Evolutionary conservation across 2,113 vertebrate species (phyloP).

Genomic region (Syngnathus typhle): DNA sequence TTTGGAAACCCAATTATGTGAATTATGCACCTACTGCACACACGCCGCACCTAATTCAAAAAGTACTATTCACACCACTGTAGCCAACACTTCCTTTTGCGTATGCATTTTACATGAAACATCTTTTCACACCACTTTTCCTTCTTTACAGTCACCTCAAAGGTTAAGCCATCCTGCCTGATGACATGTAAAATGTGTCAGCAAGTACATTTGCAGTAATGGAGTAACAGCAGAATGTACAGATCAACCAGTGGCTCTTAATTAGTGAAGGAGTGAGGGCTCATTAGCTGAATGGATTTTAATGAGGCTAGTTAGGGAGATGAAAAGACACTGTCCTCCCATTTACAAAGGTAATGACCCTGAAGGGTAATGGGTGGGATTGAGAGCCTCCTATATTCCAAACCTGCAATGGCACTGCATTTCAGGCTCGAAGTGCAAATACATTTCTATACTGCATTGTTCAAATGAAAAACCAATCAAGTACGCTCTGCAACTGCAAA

Average conservation of each 20-base stretch:
- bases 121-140: neutral
- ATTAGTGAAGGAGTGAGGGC: conserved; percentile 52
- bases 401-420: conserved; percentile 10
- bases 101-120: neutral
- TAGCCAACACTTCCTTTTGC: too few species aligned
- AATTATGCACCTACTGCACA: too few species aligned
- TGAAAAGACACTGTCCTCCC: conserved; percentile 54
- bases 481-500: conserved; percentile 8
- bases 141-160: neutral
- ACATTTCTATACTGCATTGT: conserved; percentile 1
- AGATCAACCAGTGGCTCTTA: conserved; percentile 43
- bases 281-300: conserved; percentile 62
- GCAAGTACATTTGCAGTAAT: conserved; percentile 11
- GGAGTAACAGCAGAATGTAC: conserved; percentile 23
- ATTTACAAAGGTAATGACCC: conserved; percentile 58
- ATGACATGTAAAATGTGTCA: neutral
- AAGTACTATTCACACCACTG: too few species aligned
- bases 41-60: too few species aligned
- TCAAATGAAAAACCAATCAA: neutral
- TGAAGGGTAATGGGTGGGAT: conserved; percentile 33
- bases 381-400: conserved; percentile 10
- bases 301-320: conserved; percentile 62
- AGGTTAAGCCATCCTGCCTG: neutral
- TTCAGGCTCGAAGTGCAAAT: neutral
- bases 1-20: too few species aligned